A percentile compares a stretch with the other conserved stretches of the same genome.
These are phyloP conservation scores for Perccottus glenii DNA, from an alignment of 2,113 vertebrate species.

Conservation along the genomic window DNA sequence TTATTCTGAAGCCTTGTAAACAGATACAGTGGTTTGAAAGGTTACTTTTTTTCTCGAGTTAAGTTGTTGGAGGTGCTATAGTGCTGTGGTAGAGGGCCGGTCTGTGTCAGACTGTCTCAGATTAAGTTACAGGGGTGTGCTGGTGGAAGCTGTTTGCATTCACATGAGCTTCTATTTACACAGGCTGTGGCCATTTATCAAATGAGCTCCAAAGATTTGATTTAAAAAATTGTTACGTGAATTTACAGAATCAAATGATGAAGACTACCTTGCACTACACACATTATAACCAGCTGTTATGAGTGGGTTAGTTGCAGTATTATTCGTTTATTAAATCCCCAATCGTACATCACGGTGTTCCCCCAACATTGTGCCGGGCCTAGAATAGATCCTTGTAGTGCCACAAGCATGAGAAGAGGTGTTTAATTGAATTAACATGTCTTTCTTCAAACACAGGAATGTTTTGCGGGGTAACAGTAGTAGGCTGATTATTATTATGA, in stretches of 20 bases:
- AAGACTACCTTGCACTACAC: conserved; percentile 14
- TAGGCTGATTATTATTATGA: conserved; percentile 75
- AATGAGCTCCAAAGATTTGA: conserved; percentile 41
- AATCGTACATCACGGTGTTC: conserved; percentile 22
- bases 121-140: conserved; percentile 65
- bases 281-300: conserved; percentile 32
- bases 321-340: conserved; percentile 19
- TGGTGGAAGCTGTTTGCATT: conserved; percentile 60
- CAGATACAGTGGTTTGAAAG: conserved; percentile 37
- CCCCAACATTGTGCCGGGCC: conserved; percentile 4
- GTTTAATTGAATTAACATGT: conserved; percentile 73
- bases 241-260: conserved; percentile 42
- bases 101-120: conserved; percentile 34
- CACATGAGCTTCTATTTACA: conserved; percentile 72
- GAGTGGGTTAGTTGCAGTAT: conserved; percentile 4
- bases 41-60: conserved; percentile 19
- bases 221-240: conserved; percentile 52
- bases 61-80: conserved; percentile 37
- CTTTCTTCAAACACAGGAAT: conserved; percentile 69
- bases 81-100: conserved; percentile 22
- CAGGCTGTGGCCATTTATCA: conserved; percentile 64
- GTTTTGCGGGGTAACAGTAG: conserved; percentile 72
- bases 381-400: conserved; percentile 42
- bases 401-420: conserved; percentile 61
- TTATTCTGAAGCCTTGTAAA: conserved; percentile 38